A percentile compares a stretch with the other conserved stretches of the same genome.
These are phyloP conservation scores for Carassius carassius DNA, from an alignment of 2,113 vertebrate genomes.

Conservation along the genomic window DNA sequence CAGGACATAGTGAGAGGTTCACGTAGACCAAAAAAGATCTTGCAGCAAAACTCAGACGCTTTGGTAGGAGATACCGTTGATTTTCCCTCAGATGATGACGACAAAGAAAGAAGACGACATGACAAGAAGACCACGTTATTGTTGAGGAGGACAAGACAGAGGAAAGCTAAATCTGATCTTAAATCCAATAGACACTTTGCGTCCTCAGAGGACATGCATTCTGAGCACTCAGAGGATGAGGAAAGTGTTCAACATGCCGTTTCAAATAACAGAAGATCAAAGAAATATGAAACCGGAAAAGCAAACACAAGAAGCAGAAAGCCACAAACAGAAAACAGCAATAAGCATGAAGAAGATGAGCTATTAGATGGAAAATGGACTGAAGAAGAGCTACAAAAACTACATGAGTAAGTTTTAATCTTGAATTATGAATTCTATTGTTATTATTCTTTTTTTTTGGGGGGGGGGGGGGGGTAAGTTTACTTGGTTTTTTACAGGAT, in stretches of 20 bases:
- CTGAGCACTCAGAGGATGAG: conserved; percentile 17
- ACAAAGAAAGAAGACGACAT: neutral
- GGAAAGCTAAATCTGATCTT: neutral
- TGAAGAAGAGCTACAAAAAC: conserved; percentile 79
- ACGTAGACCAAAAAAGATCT: conserved; percentile 4
- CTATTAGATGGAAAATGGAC: conserved; percentile 75
- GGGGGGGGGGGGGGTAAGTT: too few relatives aligned
- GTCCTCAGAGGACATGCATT: neutral
- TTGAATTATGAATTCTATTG: neutral
- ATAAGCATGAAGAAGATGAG: neutral
- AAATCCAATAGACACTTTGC: neutral
- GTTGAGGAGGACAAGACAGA: conserved; percentile 23
- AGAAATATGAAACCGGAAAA: neutral
- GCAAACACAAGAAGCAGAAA: conserved; percentile 27
- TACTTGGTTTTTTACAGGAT: too few relatives aligned
- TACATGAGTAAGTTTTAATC: conserved; percentile 75
- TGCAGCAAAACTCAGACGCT: neutral
- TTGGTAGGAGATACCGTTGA: neutral
- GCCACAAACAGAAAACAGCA: neutral
- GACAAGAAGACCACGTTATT: neutral
- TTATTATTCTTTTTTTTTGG: too few relatives aligned
- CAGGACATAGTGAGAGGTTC: neutral
- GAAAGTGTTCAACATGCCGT: conserved; percentile 1
- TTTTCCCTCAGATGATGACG: neutral
- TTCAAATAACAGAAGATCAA: conserved; percentile 14